Conservation (phyloP, 2,888 invertebrate species). For the Aphrophora alni region DNA sequence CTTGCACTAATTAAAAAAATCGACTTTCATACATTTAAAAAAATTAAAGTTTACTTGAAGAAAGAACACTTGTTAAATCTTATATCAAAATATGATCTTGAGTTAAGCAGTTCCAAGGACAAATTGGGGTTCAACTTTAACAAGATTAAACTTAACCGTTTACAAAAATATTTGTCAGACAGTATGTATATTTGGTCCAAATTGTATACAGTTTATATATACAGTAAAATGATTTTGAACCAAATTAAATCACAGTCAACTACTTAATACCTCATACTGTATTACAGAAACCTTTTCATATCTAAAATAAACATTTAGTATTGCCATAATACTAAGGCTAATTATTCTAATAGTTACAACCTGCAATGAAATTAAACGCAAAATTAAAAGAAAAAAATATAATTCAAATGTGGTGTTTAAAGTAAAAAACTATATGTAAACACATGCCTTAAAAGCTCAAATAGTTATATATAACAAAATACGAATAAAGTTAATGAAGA, state of each 20-base stretch:
- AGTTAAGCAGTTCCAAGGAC: background rate
- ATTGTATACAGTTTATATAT: background rate
- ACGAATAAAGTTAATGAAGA: background rate
- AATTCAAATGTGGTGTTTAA: too few relatives aligned
- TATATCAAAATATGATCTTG: background rate
- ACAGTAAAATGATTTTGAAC: slow-evolving; percentile 1
- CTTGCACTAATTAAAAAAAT: background rate
- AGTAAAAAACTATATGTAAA: too few relatives aligned
- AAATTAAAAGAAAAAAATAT: background rate
- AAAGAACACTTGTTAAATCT: background rate
- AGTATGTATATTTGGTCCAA: background rate
- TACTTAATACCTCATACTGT: background rate
- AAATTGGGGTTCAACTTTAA: background rate
- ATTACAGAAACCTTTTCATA: background rate
- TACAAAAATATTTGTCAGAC: background rate
- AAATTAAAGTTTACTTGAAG: background rate
- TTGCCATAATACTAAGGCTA: background rate
- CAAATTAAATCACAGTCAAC: background rate
- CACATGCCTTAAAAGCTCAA: too few relatives aligned
- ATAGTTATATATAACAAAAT: too few relatives aligned
- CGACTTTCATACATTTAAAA: background rate
- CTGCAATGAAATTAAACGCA: background rate
- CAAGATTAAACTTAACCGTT: background rate
- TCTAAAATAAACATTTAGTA: background rate
- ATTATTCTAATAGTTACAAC: background rate